A percentile compares a stretch with the other conserved stretches of the same genome.
phyloP scores from a whole-genome alignment of 1,140 invertebrate genomes.

The Zeugodacus cucurbitae region DNA sequence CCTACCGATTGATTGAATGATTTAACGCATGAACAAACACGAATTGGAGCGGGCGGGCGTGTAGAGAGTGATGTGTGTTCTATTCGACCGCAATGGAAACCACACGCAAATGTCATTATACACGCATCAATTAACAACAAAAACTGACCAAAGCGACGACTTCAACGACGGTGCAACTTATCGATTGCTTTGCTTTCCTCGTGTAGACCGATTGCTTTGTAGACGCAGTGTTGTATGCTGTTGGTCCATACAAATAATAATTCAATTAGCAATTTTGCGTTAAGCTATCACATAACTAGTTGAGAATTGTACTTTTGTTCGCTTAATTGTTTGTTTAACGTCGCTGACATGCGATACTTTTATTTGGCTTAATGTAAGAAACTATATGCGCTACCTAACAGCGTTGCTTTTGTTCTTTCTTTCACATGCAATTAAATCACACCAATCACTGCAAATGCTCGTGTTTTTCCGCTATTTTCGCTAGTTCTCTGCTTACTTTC shows the following conservation, averaged over 20 bases:
- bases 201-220: too few relatives aligned
- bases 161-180: neutral
- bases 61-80: neutral
- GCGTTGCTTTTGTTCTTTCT: neutral
- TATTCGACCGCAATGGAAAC: conserved; percentile 21
- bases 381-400: neutral
- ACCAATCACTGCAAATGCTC: conserved; percentile 1
- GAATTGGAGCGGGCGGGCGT: too few relatives aligned
- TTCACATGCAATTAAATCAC: conserved; percentile 26
- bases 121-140: conserved; percentile 33
- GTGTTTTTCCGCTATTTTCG: neutral
- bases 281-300: conserved; percentile 14
- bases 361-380: conserved; percentile 6
- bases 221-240: neutral
- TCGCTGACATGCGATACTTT: conserved; percentile 37
- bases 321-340: conserved; percentile 1
- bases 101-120: conserved; percentile 29
- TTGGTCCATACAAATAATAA: neutral
- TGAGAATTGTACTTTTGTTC: neutral
- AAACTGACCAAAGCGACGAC: neutral
- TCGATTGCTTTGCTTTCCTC: neutral
- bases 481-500: neutral
- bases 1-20: neutral
- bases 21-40: neutral
- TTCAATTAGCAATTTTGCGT: conserved; percentile 22